Conservation (phyloP, 30 jellyfish, hydroid and myxozoan species). For the Cassiopea andromeda region DNA sequence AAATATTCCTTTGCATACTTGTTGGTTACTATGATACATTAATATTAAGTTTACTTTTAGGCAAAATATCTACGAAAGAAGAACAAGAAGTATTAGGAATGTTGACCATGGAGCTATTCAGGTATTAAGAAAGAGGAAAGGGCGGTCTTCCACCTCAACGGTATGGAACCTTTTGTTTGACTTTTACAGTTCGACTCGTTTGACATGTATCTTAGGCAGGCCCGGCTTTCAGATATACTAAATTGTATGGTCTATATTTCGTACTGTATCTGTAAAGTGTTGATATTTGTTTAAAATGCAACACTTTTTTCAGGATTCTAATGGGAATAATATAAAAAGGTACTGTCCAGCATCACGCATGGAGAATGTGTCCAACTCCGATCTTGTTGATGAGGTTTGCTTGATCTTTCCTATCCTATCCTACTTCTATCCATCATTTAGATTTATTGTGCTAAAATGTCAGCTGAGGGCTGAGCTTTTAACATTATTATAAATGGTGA, state of each 20-base stretch:
- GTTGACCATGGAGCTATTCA: constrained; percentile 3
- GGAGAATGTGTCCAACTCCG: constrained; percentile 5
- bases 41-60: neutral
- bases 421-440: too few relatives aligned
- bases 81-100: neutral
- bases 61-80: neutral
- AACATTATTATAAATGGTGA: too few relatives aligned
- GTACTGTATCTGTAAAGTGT: neutral
- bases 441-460: too few relatives aligned
- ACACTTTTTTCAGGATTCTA: neutral
- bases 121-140: constrained; percentile 50
- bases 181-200: neutral
- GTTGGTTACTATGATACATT: too few relatives aligned
- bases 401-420: neutral
- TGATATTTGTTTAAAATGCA: neutral
- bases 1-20: neutral
- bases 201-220: constrained; percentile 17
- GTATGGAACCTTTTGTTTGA: constrained; percentile 45
- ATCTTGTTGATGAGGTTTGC: constrained; percentile 10
- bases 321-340: constrained; percentile 25
- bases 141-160: constrained; percentile 66
- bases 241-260: neutral
- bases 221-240: neutral
- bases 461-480: too few relatives aligned
- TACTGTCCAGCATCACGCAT: constrained; percentile 9